Base-by-base conservation (phyloP, 2,888 invertebrate genomes). In the Hypomecis punctinalis region DNA sequence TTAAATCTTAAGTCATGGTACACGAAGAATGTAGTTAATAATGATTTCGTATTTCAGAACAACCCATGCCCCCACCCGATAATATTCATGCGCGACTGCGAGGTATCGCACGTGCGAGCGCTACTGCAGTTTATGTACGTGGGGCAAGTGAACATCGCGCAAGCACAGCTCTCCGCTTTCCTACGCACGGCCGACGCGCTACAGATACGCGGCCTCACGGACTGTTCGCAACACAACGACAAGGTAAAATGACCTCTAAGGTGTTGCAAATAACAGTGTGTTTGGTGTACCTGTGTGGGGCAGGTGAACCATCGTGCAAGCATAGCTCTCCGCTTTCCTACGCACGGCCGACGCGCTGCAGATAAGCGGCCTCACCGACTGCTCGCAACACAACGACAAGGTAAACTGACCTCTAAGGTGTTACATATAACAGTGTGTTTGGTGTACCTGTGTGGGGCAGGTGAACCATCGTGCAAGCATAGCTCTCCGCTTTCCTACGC, bases 41-140 rank as follows among this genome's bases (percentile, higher is more conserved):
- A 7, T 37, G n/a, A 1, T 37, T 0, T 39, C 8, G 1, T 60
- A n/a, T 95, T 95, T 52, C 93, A 97, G 96, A 96, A 95, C 82
- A 97, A 97, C 89, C 97, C 97, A 79, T 97, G 97, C 87, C 95
- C 96, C 82, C 97, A 97, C 89, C 97, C 97, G 67, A 96, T 97
- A 91, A 96, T 97, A 85, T 96, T 97, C 87, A 95, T 97, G 95
- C 94, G 96, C 84, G 97, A 97, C 93, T 96, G 97, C 79, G 96
- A 96, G 81, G 96, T 96, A 79, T 94, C 95, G 80, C 96, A 97
- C 84, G 94, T 97, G 74, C 95, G 95, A 74, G 96, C 96, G 61
- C 93, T 97, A 67, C 94, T 97, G 83, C 96, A 97, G 89, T 97
- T 97, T 84, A 97, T 97, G 96, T 97, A 97, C 86, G 96, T 96